Conservation (phyloP, 2,113 vertebrate species). For the Cygnus atratus region DNA sequence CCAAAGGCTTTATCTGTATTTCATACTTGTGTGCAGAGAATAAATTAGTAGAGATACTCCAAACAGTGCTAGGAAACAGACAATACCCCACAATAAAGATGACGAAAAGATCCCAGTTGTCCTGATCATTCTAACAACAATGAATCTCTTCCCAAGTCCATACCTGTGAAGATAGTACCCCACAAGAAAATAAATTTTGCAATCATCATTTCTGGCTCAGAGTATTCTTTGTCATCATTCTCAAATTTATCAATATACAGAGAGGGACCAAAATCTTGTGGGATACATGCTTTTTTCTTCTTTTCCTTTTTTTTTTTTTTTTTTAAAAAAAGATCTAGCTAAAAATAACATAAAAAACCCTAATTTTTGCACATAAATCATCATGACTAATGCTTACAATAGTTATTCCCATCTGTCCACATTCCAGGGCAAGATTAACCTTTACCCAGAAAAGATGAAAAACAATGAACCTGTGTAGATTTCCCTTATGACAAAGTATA, state of each 20-base stretch:
- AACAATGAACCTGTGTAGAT: background rate
- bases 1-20: background rate
- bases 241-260: background rate
- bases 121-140: background rate
- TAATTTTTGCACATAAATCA: background rate
- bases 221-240: background rate
- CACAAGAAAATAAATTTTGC: background rate
- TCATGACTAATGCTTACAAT: background rate
- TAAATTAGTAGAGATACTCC: background rate
- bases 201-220: background rate
- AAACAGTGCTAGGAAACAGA: background rate
- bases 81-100: background rate
- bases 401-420: constrained; percentile 9
- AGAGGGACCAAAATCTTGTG: background rate
- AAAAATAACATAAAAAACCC: background rate
- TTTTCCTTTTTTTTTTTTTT: background rate
- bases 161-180: background rate
- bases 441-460: constrained; percentile 14
- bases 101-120: background rate
- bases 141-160: fast-evolving
- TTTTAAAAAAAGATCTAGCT: background rate
- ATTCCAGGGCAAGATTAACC: constrained; percentile 29
- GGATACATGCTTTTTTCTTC: background rate
- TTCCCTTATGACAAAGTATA: constrained; percentile 36
- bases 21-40: background rate